These are phyloP conservation scores for Polydrusus pterygomalis DNA, from an alignment of 2,888 invertebrate species.

Conservation along the genomic window DNA sequence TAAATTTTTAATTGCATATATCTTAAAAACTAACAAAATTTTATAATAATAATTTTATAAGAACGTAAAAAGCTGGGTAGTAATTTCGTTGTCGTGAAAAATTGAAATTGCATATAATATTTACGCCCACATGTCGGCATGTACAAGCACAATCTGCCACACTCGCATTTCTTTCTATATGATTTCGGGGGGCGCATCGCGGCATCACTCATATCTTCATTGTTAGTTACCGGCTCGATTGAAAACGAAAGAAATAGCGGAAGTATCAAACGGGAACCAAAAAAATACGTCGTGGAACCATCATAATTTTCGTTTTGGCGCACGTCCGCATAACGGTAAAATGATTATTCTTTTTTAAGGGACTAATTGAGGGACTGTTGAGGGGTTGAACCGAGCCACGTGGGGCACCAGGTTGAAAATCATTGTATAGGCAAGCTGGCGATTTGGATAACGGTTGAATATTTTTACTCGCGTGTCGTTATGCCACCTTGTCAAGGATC, in stretches of 20 bases:
- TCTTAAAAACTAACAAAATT: too few relatives aligned
- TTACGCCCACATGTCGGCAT: conserved; percentile 5
- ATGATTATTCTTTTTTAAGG: conserved; percentile 18
- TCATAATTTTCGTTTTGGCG: conserved; percentile 39
- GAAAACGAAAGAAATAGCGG: conserved; percentile 36
- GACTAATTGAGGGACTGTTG: conserved; percentile 14
- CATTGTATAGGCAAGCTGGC: conserved; percentile 31
- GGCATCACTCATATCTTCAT: background rate
- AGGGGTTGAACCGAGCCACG: conserved; percentile 36
- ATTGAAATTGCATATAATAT: too few relatives aligned
- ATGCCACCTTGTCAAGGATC: conserved; percentile 15
- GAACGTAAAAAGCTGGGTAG: too few relatives aligned
- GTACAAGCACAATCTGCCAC: conserved; percentile 17
- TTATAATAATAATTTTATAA: too few relatives aligned
- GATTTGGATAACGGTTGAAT: conserved; percentile 45
- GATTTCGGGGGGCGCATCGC: conserved; percentile 11
- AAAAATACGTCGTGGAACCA: conserved; percentile 32
- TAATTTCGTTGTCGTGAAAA: too few relatives aligned
- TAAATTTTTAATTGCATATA: too few relatives aligned
- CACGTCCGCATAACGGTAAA: conserved; percentile 43
- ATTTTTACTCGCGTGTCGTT: conserved; percentile 38
- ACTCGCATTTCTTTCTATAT: background rate
- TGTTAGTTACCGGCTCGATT: background rate
- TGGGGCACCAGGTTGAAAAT: conserved; percentile 44
- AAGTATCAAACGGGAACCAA: conserved; percentile 28